phyloP scores from a whole-genome alignment of 2,113 vertebrate genomes.

The Tinamus guttatus region DNA sequence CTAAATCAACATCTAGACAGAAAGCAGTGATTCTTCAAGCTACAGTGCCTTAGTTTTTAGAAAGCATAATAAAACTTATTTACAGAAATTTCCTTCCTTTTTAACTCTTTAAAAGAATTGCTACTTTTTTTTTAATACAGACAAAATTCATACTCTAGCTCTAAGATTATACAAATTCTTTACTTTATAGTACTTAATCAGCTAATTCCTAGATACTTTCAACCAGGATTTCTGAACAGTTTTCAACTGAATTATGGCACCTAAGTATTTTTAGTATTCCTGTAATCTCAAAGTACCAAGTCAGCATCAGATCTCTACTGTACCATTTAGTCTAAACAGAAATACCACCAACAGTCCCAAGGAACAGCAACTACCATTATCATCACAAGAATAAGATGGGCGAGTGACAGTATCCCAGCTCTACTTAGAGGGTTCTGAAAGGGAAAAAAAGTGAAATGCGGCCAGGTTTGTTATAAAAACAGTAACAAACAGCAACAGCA shows the following conservation, averaged over 20 bases:
- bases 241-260: neutral
- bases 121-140: neutral
- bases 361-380: neutral
- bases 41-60: neutral
- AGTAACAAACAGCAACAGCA: too few species aligned
- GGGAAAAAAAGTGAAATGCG: neutral
- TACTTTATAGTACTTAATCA: neutral
- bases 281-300: neutral
- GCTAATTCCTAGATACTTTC: neutral
- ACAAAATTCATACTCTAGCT: neutral
- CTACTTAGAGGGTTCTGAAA: neutral
- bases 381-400: neutral
- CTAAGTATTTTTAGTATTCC: neutral
- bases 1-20: neutral
- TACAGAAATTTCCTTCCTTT: neutral
- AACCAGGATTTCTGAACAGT: neutral
- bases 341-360: neutral
- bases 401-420: neutral
- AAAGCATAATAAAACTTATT: neutral
- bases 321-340: neutral
- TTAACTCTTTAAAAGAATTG: neutral
- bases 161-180: neutral
- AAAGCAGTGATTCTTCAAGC: neutral
- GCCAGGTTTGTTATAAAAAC: too few species aligned
- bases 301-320: neutral